These are phyloP conservation scores for Phthorimaea operculella DNA, from an alignment of 1,140 invertebrate genomes.

Conservation along the genomic window DNA sequence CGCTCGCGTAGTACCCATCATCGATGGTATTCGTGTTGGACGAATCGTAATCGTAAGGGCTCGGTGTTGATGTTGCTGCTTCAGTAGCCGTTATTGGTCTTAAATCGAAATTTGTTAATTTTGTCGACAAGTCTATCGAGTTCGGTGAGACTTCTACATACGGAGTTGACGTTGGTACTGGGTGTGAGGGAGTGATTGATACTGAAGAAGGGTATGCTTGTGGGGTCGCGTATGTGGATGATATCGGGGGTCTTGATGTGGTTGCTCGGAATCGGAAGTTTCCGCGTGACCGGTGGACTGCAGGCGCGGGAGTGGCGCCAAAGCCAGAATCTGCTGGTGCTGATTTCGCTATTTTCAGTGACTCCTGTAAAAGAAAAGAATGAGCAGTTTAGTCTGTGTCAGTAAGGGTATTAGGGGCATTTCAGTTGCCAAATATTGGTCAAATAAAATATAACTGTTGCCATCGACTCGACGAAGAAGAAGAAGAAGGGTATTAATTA, in stretches of 20 bases:
- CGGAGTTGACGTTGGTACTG: slow-evolving; percentile 43
- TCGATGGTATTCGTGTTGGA: slow-evolving; percentile 51
- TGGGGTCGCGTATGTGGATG: slow-evolving; percentile 49
- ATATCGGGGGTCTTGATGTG: slow-evolving; percentile 35
- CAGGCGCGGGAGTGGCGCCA: slow-evolving; percentile 64
- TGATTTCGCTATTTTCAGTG: slow-evolving; percentile 76
- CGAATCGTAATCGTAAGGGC: slow-evolving; percentile 43
- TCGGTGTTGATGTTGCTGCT: slow-evolving; percentile 36
- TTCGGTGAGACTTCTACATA: slow-evolving; percentile 61
- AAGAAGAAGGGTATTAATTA: too few relatives aligned
- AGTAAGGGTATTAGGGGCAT: too few relatives aligned
- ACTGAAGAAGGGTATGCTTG: slow-evolving; percentile 32
- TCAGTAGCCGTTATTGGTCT: slow-evolving; percentile 43
- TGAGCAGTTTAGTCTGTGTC: too few relatives aligned
- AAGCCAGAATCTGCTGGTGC: slow-evolving; percentile 74
- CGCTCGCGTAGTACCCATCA: slow-evolving; percentile 47
- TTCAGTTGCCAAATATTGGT: too few relatives aligned
- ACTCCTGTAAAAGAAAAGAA: slow-evolving; percentile 61
- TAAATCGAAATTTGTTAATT: slow-evolving; percentile 32
- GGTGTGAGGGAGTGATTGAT: slow-evolving; percentile 28
- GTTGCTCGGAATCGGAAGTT: slow-evolving; percentile 40
- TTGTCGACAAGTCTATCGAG: slow-evolving; percentile 53
- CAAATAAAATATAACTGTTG: too few relatives aligned
- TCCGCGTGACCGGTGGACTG: slow-evolving; percentile 29
- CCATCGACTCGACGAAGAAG: too few relatives aligned